phyloP scores from a whole-genome alignment of 1,140 invertebrate genomes.

The Drosophila takahashii region DNA sequence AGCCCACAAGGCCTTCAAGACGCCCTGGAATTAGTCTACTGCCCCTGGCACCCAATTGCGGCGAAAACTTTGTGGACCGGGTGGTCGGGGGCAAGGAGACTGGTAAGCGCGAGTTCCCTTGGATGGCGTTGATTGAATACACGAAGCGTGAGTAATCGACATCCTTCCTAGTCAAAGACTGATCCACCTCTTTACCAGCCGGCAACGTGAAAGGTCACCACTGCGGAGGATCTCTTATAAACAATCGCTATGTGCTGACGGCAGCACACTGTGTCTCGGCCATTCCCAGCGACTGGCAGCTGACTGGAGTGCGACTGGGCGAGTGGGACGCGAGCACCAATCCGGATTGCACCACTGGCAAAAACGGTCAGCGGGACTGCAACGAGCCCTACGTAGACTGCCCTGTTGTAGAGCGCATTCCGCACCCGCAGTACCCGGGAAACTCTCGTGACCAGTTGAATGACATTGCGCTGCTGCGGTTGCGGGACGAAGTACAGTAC shows the following conservation, averaged over 20 bases:
- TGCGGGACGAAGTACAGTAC: conserved; percentile 86
- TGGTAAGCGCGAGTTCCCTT: conserved; percentile 88
- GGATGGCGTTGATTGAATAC: conserved; percentile 87
- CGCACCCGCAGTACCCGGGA: conserved; percentile 88
- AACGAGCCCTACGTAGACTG: conserved; percentile 86
- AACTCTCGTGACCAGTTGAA: conserved; percentile 85
- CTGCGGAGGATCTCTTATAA: conserved; percentile 90
- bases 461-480: conserved; percentile 89
- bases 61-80: conserved; percentile 84
- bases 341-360: conserved; percentile 86
- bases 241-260: conserved; percentile 86
- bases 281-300: conserved; percentile 69
- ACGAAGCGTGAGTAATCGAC: conserved; percentile 63
- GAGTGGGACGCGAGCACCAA: conserved; percentile 87
- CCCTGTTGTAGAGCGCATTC: conserved; percentile 86
- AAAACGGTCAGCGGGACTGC: conserved; percentile 76
- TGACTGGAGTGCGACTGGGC: conserved; percentile 86
- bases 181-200: conserved; percentile 19
- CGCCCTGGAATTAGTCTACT: conserved; percentile 34
- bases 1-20: neutral
- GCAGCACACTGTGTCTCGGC: conserved; percentile 92
- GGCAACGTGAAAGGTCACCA: conserved; percentile 75
- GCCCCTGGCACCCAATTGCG: conserved; percentile 61
- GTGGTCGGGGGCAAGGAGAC: conserved; percentile 88
- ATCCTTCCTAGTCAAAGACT: neutral